These are phyloP conservation scores for Sturmia bella DNA, from an alignment of 2,888 invertebrate species.

Conservation along the genomic window DNA sequence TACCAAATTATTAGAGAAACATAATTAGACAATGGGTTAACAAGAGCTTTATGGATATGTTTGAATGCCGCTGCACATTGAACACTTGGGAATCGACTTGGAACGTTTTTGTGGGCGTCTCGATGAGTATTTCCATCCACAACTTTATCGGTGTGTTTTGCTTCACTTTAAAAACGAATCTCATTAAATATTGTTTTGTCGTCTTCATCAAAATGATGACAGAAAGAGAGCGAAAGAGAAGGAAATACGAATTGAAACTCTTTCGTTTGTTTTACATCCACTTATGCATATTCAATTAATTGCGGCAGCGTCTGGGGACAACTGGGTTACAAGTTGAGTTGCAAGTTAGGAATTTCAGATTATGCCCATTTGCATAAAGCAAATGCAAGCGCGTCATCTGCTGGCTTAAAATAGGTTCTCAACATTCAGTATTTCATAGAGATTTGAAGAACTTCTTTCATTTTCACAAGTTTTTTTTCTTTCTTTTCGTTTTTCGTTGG, in stretches of 20 bases:
- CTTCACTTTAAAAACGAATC: slow-evolving; percentile 29
- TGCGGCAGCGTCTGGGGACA: slow-evolving; percentile 73
- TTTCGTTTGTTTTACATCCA: slow-evolving; percentile 52
- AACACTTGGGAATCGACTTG: slow-evolving; percentile 52
- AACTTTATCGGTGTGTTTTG: neutral
- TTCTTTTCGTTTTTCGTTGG: slow-evolving; percentile 33
- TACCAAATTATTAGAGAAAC: slow-evolving; percentile 36
- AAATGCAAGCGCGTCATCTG: slow-evolving; percentile 9
- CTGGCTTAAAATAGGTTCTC: slow-evolving; percentile 63
- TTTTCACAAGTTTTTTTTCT: slow-evolving; percentile 38
- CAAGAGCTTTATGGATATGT: slow-evolving; percentile 25
- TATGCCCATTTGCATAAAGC: slow-evolving; percentile 63
- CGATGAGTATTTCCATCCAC: slow-evolving; percentile 9
- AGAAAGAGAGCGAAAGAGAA: neutral
- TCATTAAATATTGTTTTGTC: slow-evolving; percentile 46
- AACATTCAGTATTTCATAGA: neutral
- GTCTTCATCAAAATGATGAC: slow-evolving; percentile 14
- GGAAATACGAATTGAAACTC: slow-evolving; percentile 54
- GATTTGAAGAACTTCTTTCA: slow-evolving; percentile 44
- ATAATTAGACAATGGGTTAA: slow-evolving; percentile 54
- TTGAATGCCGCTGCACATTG: slow-evolving; percentile 37
- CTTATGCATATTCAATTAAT: slow-evolving; percentile 75
- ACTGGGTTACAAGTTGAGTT: slow-evolving; percentile 70
- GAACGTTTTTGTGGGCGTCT: slow-evolving; percentile 54
- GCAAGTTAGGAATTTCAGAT: slow-evolving; percentile 50